Evolutionary conservation across 2,888 invertebrate genomes (phyloP).

Genomic region (Phortica okadai): DNA sequence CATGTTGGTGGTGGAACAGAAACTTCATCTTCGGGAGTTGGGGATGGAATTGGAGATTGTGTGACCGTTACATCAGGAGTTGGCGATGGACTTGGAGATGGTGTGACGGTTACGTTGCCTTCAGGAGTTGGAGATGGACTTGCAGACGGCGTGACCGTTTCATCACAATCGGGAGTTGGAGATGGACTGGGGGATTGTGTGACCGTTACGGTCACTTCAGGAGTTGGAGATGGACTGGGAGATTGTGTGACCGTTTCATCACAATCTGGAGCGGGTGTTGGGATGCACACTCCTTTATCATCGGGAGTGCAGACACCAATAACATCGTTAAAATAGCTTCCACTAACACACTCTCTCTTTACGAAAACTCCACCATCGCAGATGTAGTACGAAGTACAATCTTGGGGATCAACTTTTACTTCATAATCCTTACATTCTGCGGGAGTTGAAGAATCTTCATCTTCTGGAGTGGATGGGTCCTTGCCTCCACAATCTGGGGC

Average conservation of each 20-base stretch:
- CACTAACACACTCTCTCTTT: not conserved
- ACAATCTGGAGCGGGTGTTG: constrained; percentile 33
- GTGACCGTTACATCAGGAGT: not conserved
- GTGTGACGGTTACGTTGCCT: not conserved
- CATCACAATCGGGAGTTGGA: constrained; percentile 38
- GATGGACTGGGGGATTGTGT: not conserved
- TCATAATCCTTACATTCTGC: constrained; percentile 34
- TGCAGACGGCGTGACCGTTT: not conserved
- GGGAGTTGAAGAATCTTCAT: not conserved
- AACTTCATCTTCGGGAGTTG: constrained; percentile 42
- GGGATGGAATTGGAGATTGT: not conserved
- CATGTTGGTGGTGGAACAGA: constrained; percentile 33
- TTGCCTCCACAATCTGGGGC: not conserved
- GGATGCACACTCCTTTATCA: not conserved
- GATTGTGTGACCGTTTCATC: not conserved
- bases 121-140: not conserved
- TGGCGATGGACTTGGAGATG: not conserved
- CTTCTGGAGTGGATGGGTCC: too few relatives aligned
- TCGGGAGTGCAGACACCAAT: not conserved
- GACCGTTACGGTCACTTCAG: not conserved
- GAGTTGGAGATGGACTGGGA: not conserved
- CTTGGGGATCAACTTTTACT: not conserved
- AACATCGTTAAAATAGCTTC: not conserved
- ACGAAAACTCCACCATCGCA: not conserved
- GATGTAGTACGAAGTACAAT: not conserved